Base-by-base conservation (phyloP, 2,888 invertebrate genomes). In the Oligia fasciuncula region DNA sequence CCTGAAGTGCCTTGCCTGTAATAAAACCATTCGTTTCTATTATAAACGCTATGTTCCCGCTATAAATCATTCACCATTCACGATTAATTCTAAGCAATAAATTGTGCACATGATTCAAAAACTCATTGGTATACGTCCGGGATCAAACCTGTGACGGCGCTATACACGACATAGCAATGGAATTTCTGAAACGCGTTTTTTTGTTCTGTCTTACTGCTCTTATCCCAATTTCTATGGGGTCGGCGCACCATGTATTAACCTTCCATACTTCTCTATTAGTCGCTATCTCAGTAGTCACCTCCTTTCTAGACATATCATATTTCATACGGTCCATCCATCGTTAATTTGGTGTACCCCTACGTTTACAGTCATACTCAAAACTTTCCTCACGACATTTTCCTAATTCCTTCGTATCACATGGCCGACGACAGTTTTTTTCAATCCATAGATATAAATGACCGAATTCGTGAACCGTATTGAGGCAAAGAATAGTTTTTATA, bases 101-200 rank as follows among this genome's bases (percentile, higher is more conserved):
- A 85, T 83, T 79, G 75, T 79, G 67, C 60, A 79, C 77, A 77
- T 85, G 76, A 71, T 78, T 82, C 79, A 79, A 85, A 85, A 85
- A 85, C 78, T 78, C 85, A 81, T 74, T 73, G 78, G 81, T 78
- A 65, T 54, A 85, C 60, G 76, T 85, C 79, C 83, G 85, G 85
- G 85, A 85, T 85, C 79, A 85, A 72, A 77, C 43, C 40, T 29
- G 63, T 63, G 60, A 69, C 29, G 54, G 67, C 29, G 40, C 65
- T 57, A 62, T 35, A 51, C 66, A 76, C 35, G 57, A 82, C 70
- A 49, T 14, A 19, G 29, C n/a, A 66, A 72, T 68, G 63, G 66
- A 85, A 72, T 49, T 49, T 60, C 14, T 43, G 43, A 54, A 17
- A 69, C 4, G n/a, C 19, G 1, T 70, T 62, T 29, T 11, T 29